Evolutionary conservation across 2,113 vertebrate genomes (phyloP).

Genomic region (Addax nasomaculatus): DNA sequence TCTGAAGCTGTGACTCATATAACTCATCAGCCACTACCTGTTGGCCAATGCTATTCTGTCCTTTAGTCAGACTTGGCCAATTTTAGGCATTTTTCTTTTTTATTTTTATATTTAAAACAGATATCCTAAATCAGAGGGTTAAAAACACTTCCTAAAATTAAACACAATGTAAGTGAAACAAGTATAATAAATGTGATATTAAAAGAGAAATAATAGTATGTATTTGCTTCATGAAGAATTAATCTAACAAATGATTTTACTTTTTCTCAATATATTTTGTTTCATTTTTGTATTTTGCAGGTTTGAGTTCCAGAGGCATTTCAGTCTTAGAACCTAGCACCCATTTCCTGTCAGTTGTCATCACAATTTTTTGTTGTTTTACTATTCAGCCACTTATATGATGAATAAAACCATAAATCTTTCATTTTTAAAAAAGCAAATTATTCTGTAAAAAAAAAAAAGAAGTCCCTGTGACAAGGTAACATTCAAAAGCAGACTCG

Average conservation of each 20-base stretch:
- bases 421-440: conserved; percentile 48
- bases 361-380: conserved; percentile 50
- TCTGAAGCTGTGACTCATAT: not conserved
- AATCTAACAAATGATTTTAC: not conserved
- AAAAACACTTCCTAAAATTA: not conserved
- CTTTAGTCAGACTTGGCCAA: not conserved
- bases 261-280: not conserved
- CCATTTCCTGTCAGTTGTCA: not conserved
- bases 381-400: not conserved
- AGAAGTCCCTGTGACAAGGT: not conserved
- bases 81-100: not conserved
- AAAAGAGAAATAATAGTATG: not conserved
- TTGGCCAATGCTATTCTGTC: not conserved
- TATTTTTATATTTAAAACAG: not conserved
- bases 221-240: not conserved
- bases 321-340: not conserved
- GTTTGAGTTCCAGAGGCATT: conserved; percentile 75
- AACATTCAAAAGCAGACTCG: not conserved
- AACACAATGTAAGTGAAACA: not conserved
- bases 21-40: not conserved
- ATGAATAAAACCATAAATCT: conserved; percentile 15
- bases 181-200: not conserved
- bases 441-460: conserved; percentile 26
- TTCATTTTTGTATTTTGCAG: conserved; percentile 58
- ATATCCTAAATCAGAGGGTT: not conserved